These are phyloP conservation scores for Penaeus monodon DNA, from an alignment of 2,888 invertebrate species.

Conservation along the genomic window DNA sequence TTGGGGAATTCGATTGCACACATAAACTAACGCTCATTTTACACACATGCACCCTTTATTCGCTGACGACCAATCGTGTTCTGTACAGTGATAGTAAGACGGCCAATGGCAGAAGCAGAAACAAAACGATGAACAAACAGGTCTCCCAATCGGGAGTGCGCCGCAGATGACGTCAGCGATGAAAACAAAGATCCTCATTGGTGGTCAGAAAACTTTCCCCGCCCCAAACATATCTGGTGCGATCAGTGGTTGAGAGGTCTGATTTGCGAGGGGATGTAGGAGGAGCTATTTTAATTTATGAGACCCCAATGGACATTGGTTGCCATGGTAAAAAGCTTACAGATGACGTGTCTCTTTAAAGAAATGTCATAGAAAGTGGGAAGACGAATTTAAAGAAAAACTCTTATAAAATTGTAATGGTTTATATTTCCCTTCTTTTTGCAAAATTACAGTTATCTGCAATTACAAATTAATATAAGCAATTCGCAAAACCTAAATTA, in stretches of 20 bases:
- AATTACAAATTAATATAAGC: too few relatives aligned
- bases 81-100: not conserved
- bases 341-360: not conserved
- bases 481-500: too few relatives aligned
- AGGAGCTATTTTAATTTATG: constrained; percentile 38
- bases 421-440: too few relatives aligned
- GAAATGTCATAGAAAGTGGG: constrained; percentile 38
- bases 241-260: constrained; percentile 7
- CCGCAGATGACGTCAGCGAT: not conserved
- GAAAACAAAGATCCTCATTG: constrained; percentile 40
- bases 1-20: constrained; percentile 3
- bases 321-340: constrained; percentile 28
- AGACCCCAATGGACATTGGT: constrained; percentile 3
- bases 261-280: not conserved
- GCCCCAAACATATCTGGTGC: not conserved
- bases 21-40: constrained; percentile 31
- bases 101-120: constrained; percentile 21
- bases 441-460: too few relatives aligned
- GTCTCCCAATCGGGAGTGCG: not conserved
- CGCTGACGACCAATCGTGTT: constrained; percentile 23
- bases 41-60: constrained; percentile 18
- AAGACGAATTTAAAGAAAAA: not conserved
- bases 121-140: not conserved
- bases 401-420: too few relatives aligned
- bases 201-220: not conserved